A percentile compares a stretch with the other conserved stretches of the same genome.
Evolutionary conservation across 30 jellyfish, hydroid and myxozoan species (phyloP).

Genomic region (Catostylus mosaicus): DNA sequence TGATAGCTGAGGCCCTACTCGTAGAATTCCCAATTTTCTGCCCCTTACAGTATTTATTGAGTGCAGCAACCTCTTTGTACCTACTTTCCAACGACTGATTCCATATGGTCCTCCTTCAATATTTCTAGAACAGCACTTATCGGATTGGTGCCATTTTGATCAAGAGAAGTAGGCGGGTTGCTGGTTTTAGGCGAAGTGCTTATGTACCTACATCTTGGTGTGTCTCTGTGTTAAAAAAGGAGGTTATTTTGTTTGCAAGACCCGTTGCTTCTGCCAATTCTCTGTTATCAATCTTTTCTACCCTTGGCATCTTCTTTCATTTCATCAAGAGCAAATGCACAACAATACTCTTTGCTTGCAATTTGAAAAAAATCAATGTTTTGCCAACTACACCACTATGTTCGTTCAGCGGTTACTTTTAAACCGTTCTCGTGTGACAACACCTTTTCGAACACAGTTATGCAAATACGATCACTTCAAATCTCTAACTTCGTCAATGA

Average conservation of each 20-base stretch:
- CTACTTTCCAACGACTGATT: constrained; percentile 4
- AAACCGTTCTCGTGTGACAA: background rate
- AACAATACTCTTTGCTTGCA: background rate
- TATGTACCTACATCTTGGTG: background rate
- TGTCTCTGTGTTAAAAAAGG: constrained; percentile 15
- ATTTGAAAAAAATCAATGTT: background rate
- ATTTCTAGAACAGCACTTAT: constrained; percentile 11
- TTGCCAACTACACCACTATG: background rate
- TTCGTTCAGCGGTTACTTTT: background rate
- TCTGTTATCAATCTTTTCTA: constrained; percentile 41
- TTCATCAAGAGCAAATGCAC: constrained; percentile 9
- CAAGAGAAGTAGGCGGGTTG: constrained; percentile 1
- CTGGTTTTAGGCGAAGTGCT: constrained; percentile 13
- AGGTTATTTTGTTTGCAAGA: constrained; percentile 28
- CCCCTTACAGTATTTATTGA: background rate
- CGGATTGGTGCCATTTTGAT: background rate
- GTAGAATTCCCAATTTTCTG: constrained; percentile 33
- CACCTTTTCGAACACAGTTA: background rate
- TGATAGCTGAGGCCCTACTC: constrained; percentile 10
- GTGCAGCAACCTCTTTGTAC: background rate
- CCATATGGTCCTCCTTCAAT: constrained; percentile 37
- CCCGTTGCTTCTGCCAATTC: constrained; percentile 22
- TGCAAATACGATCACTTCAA: background rate
- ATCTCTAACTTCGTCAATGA: background rate
- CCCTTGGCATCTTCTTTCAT: constrained; percentile 43